A percentile compares a stretch with the other conserved stretches of the same genome.
These are phyloP conservation scores for Sphenopsis melanotis DNA, from an alignment of 2,797 vertebrate species.

Conservation along the genomic window DNA sequence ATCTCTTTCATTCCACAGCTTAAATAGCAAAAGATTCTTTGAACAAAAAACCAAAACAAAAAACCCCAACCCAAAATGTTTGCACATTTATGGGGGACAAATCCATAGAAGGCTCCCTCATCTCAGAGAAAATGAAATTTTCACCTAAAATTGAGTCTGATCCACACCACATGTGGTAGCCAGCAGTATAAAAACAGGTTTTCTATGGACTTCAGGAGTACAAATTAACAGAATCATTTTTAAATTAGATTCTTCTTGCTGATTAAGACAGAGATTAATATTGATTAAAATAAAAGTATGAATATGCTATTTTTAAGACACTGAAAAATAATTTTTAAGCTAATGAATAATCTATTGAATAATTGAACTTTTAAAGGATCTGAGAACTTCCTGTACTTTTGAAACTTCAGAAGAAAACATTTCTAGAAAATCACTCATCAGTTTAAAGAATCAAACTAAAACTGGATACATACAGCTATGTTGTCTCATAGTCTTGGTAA, in stretches of 20 bases:
- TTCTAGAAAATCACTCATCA: not conserved
- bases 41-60: fast-evolving
- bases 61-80: fast-evolving
- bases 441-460: not conserved
- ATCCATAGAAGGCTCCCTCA: not conserved
- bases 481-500: not conserved
- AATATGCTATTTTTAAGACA: not conserved
- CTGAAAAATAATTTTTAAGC: not conserved
- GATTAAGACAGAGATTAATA: not conserved
- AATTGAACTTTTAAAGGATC: not conserved
- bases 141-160: not conserved
- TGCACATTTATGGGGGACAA: not conserved
- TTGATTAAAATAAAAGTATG: not conserved
- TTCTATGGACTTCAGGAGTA: not conserved
- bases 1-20: not conserved
- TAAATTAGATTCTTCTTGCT: not conserved
- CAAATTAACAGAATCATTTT: not conserved
- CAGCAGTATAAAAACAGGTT: not conserved
- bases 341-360: not conserved
- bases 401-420: not conserved
- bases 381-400: not conserved
- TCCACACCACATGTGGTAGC: not conserved
- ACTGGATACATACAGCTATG: not conserved
- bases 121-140: not conserved
- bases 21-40: not conserved